Conservation (phyloP, 2,797 vertebrate species). For the Kryptolebias ocellatus region DNA sequence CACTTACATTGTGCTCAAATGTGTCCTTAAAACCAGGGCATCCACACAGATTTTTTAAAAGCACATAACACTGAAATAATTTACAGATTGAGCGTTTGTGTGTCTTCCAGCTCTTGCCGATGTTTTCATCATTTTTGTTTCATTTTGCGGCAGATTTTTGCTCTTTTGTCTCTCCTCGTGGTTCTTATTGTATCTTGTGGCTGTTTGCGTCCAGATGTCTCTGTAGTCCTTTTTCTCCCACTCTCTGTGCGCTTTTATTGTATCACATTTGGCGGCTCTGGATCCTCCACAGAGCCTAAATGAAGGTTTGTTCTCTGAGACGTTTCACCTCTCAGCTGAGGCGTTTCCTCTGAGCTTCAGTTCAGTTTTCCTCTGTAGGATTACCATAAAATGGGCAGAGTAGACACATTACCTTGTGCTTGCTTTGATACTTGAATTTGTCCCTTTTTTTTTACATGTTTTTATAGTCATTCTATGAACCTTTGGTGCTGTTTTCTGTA, state of each 20-base stretch:
- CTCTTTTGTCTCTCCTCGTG: not conserved
- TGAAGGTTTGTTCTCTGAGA: not conserved
- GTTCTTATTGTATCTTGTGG: not conserved
- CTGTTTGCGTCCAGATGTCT: not conserved
- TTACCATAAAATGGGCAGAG: too few relatives aligned
- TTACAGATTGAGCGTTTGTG: not conserved
- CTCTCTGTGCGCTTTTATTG: not conserved
- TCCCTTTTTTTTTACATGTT: too few relatives aligned
- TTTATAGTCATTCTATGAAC: too few relatives aligned
- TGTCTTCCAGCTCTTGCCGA: not conserved
- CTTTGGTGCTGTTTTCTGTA: too few relatives aligned
- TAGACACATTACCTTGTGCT: too few relatives aligned
- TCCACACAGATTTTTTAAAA: too few relatives aligned
- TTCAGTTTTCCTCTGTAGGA: too few relatives aligned
- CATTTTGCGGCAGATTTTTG: not conserved
- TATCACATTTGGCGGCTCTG: not conserved
- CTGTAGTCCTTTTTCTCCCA: not conserved
- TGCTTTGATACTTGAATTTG: too few relatives aligned
- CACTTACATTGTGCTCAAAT: too few relatives aligned
- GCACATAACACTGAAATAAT: not conserved
- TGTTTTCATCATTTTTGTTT: conserved; percentile 2
- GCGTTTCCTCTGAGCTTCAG: too few relatives aligned
- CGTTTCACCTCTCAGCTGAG: too few relatives aligned
- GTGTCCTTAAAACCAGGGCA: too few relatives aligned
- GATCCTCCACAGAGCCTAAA: not conserved